phyloP scores from a whole-genome alignment of 1,140 invertebrate species.

The Pygmarrhopalites habei region DNA sequence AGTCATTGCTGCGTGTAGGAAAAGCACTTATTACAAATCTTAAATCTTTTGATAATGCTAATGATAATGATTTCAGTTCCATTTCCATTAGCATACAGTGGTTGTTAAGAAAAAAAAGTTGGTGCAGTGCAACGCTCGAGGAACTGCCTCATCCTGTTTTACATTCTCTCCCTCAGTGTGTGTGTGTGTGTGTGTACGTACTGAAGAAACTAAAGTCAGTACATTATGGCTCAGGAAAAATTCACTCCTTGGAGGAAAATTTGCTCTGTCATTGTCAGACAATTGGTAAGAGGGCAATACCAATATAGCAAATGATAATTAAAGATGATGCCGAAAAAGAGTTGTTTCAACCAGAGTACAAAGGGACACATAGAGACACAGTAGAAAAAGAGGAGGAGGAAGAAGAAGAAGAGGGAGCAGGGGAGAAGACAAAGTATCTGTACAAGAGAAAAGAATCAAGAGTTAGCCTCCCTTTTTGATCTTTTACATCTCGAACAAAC shows the following conservation, averaged over 20 bases:
- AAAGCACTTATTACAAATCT: constrained; percentile 11
- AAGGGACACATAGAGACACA: no score
- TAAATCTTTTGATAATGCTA: constrained; percentile 20
- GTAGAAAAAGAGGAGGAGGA: no score
- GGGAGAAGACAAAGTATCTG: no score
- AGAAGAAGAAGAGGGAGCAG: no score
- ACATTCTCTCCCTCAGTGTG: not conserved
- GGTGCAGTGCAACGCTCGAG: not conserved
- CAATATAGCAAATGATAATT: constrained; percentile 27
- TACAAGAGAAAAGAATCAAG: constrained; percentile 11
- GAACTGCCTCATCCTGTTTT: not conserved
- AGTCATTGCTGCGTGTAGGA: no score
- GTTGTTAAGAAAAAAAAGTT: no score
- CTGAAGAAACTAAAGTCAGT: not conserved
- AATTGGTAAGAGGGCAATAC: constrained; percentile 24
- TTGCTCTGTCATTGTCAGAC: constrained; percentile 19
- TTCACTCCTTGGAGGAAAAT: constrained; percentile 9
- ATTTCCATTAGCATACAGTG: constrained; percentile 3
- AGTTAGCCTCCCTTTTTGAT: constrained; percentile 4
- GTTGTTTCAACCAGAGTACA: constrained; percentile 12
- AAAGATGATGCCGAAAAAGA: constrained; percentile 23
- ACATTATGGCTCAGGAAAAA: constrained; percentile 20
- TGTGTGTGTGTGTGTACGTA: constrained; percentile 9
- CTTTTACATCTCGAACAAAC: constrained; percentile 16
- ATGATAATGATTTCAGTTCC: constrained; percentile 20